A percentile compares a stretch with the other conserved stretches of the same genome.
Evolutionary conservation across 2,888 invertebrate genomes (phyloP).

Genomic region (Autographa pulchrina): DNA sequence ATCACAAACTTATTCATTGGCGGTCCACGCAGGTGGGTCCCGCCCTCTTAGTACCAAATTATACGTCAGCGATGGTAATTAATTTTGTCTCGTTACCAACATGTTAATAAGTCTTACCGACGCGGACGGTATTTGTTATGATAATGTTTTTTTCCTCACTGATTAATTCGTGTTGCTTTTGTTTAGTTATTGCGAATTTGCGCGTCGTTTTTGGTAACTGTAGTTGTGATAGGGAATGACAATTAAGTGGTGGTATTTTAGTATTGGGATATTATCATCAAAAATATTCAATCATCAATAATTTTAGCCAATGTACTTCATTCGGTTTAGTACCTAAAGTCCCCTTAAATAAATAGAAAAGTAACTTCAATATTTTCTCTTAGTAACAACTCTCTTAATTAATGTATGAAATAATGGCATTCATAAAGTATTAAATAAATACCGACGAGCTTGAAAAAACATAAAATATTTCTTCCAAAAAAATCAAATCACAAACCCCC

Average conservation of each 20-base stretch:
- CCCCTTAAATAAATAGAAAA: too few species aligned
- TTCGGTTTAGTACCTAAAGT: too few species aligned
- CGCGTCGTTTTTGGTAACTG: constrained; percentile 7
- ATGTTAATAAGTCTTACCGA: constrained; percentile 56
- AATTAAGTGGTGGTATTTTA: neutral
- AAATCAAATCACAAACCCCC: neutral
- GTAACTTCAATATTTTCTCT: too few species aligned
- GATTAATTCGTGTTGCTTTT: constrained; percentile 38
- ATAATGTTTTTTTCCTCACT: constrained; percentile 47
- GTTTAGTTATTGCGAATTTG: constrained; percentile 15
- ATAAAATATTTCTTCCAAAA: neutral
- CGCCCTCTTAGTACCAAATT: constrained; percentile 56
- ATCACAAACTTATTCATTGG: constrained; percentile 35
- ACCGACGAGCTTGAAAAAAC: too few species aligned
- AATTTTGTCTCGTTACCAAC: constrained; percentile 57
- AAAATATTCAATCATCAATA: too few species aligned
- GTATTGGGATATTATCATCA: too few species aligned
- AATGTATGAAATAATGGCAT: too few species aligned
- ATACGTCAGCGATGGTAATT: constrained; percentile 51
- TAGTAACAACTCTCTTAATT: too few species aligned
- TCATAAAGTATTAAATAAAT: too few species aligned
- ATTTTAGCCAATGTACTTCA: too few species aligned
- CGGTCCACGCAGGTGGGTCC: constrained; percentile 45
- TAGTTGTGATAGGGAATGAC: neutral
- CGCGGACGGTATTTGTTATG: constrained; percentile 54